These are phyloP conservation scores for Pipistrellus nathusii DNA, from an alignment of 2,797 vertebrate genomes.

Conservation along the genomic window DNA sequence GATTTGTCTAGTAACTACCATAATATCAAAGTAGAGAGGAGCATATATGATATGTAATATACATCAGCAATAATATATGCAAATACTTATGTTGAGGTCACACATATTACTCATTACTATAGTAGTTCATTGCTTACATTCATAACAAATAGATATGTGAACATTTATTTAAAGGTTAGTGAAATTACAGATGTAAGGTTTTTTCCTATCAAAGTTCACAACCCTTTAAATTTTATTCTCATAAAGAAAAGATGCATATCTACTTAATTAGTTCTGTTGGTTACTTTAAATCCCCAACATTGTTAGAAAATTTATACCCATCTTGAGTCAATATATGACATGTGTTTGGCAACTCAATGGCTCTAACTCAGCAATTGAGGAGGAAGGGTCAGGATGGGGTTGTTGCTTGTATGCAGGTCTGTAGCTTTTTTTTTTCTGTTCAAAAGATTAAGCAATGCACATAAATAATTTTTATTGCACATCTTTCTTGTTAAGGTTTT, in stretches of 20 bases:
- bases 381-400: accelerated
- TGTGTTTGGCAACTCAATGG: background rate
- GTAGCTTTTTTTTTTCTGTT: background rate
- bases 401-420: background rate
- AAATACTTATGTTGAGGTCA: slow-evolving; percentile 35
- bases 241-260: background rate
- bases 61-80: background rate
- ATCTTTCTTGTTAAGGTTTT: slow-evolving; percentile 75
- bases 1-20: background rate
- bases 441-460: slow-evolving; percentile 58
- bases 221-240: slow-evolving; percentile 30
- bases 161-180: slow-evolving; percentile 51
- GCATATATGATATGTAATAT: background rate
- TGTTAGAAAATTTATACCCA: slow-evolving; percentile 20
- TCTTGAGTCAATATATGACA: background rate
- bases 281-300: slow-evolving; percentile 15
- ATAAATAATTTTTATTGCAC: slow-evolving; percentile 52
- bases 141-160: slow-evolving; percentile 9
- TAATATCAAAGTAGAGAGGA: slow-evolving; percentile 26
- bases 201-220: background rate
- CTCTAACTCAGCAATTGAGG: background rate
- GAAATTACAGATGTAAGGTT: slow-evolving; percentile 27
- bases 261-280: background rate
- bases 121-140: background rate
- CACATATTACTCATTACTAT: background rate